phyloP scores from a whole-genome alignment of 2,113 vertebrate species.

The Plestiodon gilberti region DNA sequence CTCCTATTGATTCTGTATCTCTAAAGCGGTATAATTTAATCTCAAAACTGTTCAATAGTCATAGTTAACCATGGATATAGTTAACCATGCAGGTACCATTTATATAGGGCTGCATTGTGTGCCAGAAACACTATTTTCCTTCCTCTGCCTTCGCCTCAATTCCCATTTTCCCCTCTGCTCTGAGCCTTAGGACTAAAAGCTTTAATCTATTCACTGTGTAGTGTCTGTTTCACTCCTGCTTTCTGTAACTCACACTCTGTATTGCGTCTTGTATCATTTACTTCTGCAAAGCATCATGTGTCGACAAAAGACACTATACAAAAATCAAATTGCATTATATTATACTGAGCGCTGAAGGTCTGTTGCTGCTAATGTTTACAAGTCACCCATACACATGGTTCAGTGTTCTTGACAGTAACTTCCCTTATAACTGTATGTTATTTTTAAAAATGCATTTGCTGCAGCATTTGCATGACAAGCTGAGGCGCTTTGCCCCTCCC shows the following conservation, averaged over 20 bases:
- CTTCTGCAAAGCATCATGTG: neutral
- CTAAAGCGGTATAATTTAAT: neutral
- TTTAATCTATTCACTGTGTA: constrained; percentile 20
- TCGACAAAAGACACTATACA: constrained; percentile 15
- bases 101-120: neutral
- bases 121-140: neutral
- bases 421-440: constrained; percentile 29
- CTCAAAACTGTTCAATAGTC: accelerated
- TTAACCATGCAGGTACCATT: neutral
- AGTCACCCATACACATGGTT: constrained; percentile 47
- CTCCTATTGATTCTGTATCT: neutral
- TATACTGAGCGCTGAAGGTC: constrained; percentile 28
- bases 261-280: constrained; percentile 29
- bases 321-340: neutral
- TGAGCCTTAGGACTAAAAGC: accelerated
- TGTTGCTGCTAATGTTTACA: neutral
- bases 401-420: constrained; percentile 48
- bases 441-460: constrained; percentile 8
- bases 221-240: constrained; percentile 24
- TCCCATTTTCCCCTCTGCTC: constrained; percentile 2
- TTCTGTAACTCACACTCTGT: neutral
- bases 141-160: accelerated
- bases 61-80: neutral
- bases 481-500: neutral
- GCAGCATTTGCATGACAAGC: constrained; percentile 7